Evolutionary conservation across 2,888 invertebrate genomes (phyloP), one percentile per base, ranked within the genome.

Genomic region (Pristionchus japonicus): DNA sequence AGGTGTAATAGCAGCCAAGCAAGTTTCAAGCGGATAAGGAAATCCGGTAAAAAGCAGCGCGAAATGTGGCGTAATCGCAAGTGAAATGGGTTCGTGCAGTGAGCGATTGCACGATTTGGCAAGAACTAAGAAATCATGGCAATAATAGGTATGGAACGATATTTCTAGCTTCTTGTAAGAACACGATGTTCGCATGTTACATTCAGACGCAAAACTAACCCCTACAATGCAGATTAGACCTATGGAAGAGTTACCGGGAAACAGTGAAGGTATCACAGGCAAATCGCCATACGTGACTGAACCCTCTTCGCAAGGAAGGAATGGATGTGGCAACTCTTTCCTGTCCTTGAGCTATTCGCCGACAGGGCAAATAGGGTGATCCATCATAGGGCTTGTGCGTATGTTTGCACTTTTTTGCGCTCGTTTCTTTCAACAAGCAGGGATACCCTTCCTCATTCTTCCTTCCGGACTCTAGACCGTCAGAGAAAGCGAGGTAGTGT

Each of bases 381-480:
- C 70, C 70, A 70, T 70, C 70, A 70, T 67, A 27, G 61, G n/a
- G 34, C 34, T 31, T 13, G 31, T 27, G 31, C 9, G 31, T 34
- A 67, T 67, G 64, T 67, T 67, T 67, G 64, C 64, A 67, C 64
- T 67, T 67, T 67, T 31, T 67, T 34, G 64, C 64, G 61, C 64
- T 3, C 20, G 1, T 27, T 34, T 67, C 31, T 31, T 31, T n/a
- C 31, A 67, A 67, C 64, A 34, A 67, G 64, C 31, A 57, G 57
- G 57, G 57, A 23, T 17, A 52, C 13, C n/a, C 57, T 57, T 57
- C 57, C 57, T 57, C n/a, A 57, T 57, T 9, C 9, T n/a, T 23
- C 57, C 57, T n/a, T 57, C 1, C 23, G 57, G 57, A 17, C 11
- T 3, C 6, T 47, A 13, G 57, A 57, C 23, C 13, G 67, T 17